phyloP scores from a whole-genome alignment of 2,888 invertebrate species.

The Nomada lathburiana region DNA sequence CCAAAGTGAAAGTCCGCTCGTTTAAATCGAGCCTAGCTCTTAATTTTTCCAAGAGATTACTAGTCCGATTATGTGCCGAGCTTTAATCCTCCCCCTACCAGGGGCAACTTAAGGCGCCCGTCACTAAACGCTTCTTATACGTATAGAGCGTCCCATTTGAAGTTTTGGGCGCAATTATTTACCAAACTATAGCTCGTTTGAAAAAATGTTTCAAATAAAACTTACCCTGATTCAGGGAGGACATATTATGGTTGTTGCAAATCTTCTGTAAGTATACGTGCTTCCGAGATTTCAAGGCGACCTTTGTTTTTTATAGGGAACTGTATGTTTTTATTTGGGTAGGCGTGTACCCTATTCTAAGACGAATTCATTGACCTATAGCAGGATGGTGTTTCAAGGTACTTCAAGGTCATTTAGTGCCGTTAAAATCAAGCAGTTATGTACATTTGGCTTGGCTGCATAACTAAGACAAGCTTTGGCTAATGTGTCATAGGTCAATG shows the following conservation, averaged over 20 bases:
- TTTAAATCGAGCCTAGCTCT: too few relatives aligned
- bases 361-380: neutral
- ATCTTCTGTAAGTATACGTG: slow-evolving; percentile 1
- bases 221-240: neutral
- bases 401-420: neutral
- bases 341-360: neutral
- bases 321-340: neutral
- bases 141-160: neutral
- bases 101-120: too few relatives aligned
- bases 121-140: too few relatives aligned
- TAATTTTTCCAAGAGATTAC: too few relatives aligned
- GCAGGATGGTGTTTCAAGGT: neutral
- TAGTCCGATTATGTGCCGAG: too few relatives aligned
- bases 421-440: neutral
- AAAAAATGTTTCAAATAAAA: neutral
- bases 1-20: too few relatives aligned
- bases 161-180: neutral
- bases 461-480: too few relatives aligned
- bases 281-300: neutral
- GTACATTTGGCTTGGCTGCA: too few relatives aligned
- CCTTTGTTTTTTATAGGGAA: neutral
- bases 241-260: neutral
- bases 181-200: neutral
- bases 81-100: too few relatives aligned
- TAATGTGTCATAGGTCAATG: too few relatives aligned